Base-by-base conservation (phyloP, 2,888 invertebrate species). In the Drosophila robusta region DNA sequence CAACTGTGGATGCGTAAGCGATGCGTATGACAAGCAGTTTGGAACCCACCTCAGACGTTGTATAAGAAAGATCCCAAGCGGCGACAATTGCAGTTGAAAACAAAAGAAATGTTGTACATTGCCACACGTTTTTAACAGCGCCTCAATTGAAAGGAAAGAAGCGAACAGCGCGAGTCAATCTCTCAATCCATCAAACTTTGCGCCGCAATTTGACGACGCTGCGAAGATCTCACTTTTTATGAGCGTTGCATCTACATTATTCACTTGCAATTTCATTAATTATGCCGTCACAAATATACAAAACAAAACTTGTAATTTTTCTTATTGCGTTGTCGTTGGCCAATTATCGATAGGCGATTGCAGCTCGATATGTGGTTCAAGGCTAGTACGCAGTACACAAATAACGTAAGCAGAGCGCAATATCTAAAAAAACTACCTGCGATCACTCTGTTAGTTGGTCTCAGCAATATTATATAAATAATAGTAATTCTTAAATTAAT, bases 11-110 rank as follows among this genome's bases (percentile, higher is more conserved):
- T 70, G 73, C 75, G 80, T 62, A 57, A 49, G 63, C 66, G 69
- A 41, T 55, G 66, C 60, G 77, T 75, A 69, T 69, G 78, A 75
- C 78, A 70, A 64, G 50, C 76, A 68, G 71, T 70, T 69, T 63
- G 38, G 9, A 16, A 38, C 45, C 38, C 32, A 18, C 24, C 51
- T 24, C 44, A 14, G 18, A 46, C 46, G 62, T 84, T 78, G 78
- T 78, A 70, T 71, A 73, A 69, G 51, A 63, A 49, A 68, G 65
- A 70, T 75, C 64, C 54, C 72, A 69, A 57, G 42, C 51, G 56
- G 44, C 47, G 47, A 67, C 75, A 55, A 75, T 56, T 75, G 58
- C 67, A 54, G 38, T 39, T 34, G 42, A 45, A 75, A 50, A 71
- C 76, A 76, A 76, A 72, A 57, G 54, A 61, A 72, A 64, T 52